phyloP scores from a whole-genome alignment of 2,113 vertebrate species.

The Dipodomys ordii region DNA sequence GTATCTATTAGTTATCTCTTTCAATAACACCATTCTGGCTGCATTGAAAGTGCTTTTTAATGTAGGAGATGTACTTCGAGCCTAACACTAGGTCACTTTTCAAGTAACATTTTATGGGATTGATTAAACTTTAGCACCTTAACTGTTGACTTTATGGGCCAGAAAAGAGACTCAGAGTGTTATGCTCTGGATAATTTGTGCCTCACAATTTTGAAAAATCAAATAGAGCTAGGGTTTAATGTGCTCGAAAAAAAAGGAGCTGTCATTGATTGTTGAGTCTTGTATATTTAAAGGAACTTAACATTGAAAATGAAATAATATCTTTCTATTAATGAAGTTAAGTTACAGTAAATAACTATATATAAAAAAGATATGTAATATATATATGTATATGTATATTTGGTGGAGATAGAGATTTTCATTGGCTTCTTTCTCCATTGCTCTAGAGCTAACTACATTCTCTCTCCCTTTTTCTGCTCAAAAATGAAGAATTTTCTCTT shows the following conservation, averaged over 20 bases:
- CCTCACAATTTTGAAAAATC: slow-evolving; percentile 81
- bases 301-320: slow-evolving; percentile 76
- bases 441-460: background rate
- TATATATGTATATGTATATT: background rate
- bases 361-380: slow-evolving; percentile 28
- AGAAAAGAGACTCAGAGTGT: slow-evolving; percentile 85
- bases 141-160: slow-evolving; percentile 89
- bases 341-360: slow-evolving; percentile 78
- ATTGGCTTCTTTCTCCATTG: slow-evolving; percentile 48
- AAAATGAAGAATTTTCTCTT: slow-evolving; percentile 66
- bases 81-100: slow-evolving; percentile 86
- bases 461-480: slow-evolving; percentile 18
- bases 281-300: slow-evolving; percentile 73
- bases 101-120: slow-evolving; percentile 90
- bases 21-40: slow-evolving; percentile 82
- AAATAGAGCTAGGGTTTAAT: slow-evolving; percentile 79
- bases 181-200: slow-evolving; percentile 82
- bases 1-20: slow-evolving; percentile 84
- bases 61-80: slow-evolving; percentile 88
- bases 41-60: slow-evolving; percentile 89
- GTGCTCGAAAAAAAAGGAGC: slow-evolving; percentile 80
- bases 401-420: slow-evolving; percentile 54
- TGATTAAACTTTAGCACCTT: slow-evolving; percentile 91
- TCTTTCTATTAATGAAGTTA: slow-evolving; percentile 76
- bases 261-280: slow-evolving; percentile 58